A percentile compares a stretch with the other conserved stretches of the same genome.
Conservation (phyloP, 2,888 invertebrate genomes). For the Heteromyza rotundicornis region DNA sequence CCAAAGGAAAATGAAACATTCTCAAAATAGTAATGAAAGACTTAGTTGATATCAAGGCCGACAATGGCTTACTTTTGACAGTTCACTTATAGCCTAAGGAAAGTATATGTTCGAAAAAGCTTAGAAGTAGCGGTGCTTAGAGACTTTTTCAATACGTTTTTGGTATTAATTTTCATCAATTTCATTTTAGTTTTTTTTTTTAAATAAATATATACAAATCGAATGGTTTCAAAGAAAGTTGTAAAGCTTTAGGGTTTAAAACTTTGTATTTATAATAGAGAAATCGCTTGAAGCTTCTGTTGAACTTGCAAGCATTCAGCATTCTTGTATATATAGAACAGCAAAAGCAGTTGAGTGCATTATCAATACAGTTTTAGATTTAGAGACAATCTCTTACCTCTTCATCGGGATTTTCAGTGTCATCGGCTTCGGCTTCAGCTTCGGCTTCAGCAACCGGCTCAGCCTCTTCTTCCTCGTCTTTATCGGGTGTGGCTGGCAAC, state of each 20-base stretch:
- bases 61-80: constrained; percentile 62
- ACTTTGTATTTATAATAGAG: too few species aligned
- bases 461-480: constrained; percentile 28
- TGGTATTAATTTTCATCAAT: neutral
- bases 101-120: neutral
- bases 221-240: neutral
- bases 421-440: constrained; percentile 17
- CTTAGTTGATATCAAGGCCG: too few species aligned
- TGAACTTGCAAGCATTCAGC: too few species aligned
- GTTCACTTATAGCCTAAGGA: constrained; percentile 9
- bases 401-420: constrained; percentile 19
- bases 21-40: too few species aligned
- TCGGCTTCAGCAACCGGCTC: constrained; percentile 14
- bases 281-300: too few species aligned
- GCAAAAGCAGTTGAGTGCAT: constrained; percentile 41
- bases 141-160: too few species aligned
- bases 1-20: constrained; percentile 3
- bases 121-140: neutral
- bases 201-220: neutral
- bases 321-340: constrained; percentile 31
- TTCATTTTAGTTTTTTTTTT: neutral
- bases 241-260: neutral
- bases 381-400: constrained; percentile 38
- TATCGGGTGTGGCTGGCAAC: constrained; percentile 26
- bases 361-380: neutral